These are phyloP conservation scores for Copidosoma floridanum DNA, from an alignment of 1,140 invertebrate genomes.

Conservation along the genomic window DNA sequence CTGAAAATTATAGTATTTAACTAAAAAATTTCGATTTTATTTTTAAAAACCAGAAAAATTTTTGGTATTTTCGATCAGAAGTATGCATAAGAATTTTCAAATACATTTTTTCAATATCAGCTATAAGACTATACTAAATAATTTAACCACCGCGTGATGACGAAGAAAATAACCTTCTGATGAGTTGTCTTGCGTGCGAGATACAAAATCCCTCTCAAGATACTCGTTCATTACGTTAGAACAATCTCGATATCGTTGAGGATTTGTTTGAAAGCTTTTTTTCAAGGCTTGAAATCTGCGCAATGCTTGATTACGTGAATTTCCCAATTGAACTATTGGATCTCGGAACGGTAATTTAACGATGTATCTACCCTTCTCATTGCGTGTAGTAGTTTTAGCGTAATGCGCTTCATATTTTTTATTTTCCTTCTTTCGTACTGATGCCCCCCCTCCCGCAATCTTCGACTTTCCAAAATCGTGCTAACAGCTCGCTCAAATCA, in stretches of 20 bases:
- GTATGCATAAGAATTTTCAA: not conserved
- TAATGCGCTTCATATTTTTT: not conserved
- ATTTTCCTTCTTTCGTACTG: not conserved
- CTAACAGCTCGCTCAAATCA: not conserved
- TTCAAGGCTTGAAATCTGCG: not conserved
- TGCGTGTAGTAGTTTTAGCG: not conserved
- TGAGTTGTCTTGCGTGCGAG: not conserved
- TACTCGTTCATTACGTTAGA: not conserved
- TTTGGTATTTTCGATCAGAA: not conserved
- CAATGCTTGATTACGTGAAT: not conserved
- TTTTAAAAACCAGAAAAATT: not conserved
- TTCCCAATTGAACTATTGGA: not conserved
- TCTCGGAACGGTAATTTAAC: not conserved
- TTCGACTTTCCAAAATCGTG: not conserved
- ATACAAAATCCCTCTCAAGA: not conserved
- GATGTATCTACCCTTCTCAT: not conserved
- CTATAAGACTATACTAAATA: slow-evolving; percentile 3
- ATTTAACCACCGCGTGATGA: slow-evolving; percentile 46
- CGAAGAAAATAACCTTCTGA: slow-evolving; percentile 31
- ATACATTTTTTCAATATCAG: slow-evolving; percentile 15
- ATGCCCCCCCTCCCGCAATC: not conserved
- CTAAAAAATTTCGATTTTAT: not conserved
- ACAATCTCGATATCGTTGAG: not conserved
- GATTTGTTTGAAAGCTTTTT: not conserved
- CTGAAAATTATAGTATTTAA: slow-evolving; percentile 2